Percentiles rank a stretch among this genome's conserved stretches.
Evolutionary conservation across 2,888 invertebrate species (phyloP).

Genomic region (Drosophila monieri): DNA sequence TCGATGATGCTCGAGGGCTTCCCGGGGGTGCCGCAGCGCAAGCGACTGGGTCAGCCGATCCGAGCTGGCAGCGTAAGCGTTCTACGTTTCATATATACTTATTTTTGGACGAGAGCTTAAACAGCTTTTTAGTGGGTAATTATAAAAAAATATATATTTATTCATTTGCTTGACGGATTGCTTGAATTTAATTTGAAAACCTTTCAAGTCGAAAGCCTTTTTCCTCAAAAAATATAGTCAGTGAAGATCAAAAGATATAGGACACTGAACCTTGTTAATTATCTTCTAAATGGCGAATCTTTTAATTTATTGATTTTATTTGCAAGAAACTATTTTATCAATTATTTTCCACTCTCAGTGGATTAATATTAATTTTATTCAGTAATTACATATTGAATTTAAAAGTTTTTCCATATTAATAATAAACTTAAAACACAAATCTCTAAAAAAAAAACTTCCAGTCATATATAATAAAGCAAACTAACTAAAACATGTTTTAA

Average conservation of each 20-base stretch:
- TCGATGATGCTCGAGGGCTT: constrained; percentile 17
- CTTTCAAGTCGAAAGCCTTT: not conserved
- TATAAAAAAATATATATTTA: constrained; percentile 23
- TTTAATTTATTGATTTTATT: not conserved
- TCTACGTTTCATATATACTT: constrained; percentile 26
- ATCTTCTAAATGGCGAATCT: no score
- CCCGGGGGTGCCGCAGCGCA: not conserved
- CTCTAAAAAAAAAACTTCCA: no score
- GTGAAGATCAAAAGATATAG: not conserved
- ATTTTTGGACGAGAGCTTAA: constrained; percentile 64
- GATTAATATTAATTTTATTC: not conserved
- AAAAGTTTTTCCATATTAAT: no score
- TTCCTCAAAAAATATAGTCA: not conserved
- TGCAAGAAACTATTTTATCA: no score
- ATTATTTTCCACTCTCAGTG: no score
- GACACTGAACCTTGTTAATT: not conserved
- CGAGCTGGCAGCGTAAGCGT: constrained; percentile 53
- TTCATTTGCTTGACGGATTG: constrained; percentile 18
- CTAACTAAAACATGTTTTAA: no score
- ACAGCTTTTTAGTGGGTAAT: constrained; percentile 54
- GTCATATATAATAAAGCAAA: no score
- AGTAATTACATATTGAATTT: not conserved
- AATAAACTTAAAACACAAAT: no score
- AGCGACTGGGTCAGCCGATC: constrained; percentile 23
- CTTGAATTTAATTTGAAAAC: constrained; percentile 4